A percentile compares a stretch with the other conserved stretches of the same genome.
phyloP scores from a whole-genome alignment of 2,888 invertebrate species.

The Dorcus parallelipipedus region DNA sequence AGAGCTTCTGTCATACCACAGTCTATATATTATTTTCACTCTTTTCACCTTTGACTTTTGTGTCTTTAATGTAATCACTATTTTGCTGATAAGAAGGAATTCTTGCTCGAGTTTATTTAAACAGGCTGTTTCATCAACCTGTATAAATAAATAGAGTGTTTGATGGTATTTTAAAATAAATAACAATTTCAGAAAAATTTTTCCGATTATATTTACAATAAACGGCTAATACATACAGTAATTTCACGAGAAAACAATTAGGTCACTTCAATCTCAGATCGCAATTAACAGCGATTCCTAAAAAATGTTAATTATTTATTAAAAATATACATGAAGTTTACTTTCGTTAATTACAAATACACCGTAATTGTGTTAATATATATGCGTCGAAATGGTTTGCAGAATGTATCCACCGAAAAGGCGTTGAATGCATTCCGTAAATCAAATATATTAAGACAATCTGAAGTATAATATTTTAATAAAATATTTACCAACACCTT shows the following conservation, averaged over 20 bases:
- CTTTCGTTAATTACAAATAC: slow-evolving; percentile 5
- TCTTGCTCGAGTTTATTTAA: too few species aligned
- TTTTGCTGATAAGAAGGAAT: too few species aligned
- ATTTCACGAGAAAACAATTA: slow-evolving; percentile 13
- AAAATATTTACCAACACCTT: slow-evolving; percentile 25
- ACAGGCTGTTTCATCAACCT: too few species aligned
- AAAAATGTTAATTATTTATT: slow-evolving; percentile 13
- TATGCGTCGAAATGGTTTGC: neutral
- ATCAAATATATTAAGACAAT: slow-evolving; percentile 16
- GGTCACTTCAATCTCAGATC: slow-evolving; percentile 10
- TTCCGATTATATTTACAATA: slow-evolving; percentile 35
- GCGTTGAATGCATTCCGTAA: neutral
- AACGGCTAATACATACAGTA: slow-evolving; percentile 30
- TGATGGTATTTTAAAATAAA: neutral
- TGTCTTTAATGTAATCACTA: too few species aligned
- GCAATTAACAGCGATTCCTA: slow-evolving; percentile 9
- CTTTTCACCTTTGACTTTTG: too few species aligned
- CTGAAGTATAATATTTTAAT: slow-evolving; percentile 17
- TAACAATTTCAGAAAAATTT: slow-evolving; percentile 11
- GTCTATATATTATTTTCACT: too few species aligned
- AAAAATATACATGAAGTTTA: slow-evolving; percentile 16
- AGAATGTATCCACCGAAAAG: neutral
- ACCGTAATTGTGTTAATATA: slow-evolving; percentile 1
- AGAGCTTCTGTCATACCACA: too few species aligned
- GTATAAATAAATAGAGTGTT: too few species aligned